Evolutionary conservation across 2,113 vertebrate species (phyloP).

Genomic region (Excalfactoria chinensis): DNA sequence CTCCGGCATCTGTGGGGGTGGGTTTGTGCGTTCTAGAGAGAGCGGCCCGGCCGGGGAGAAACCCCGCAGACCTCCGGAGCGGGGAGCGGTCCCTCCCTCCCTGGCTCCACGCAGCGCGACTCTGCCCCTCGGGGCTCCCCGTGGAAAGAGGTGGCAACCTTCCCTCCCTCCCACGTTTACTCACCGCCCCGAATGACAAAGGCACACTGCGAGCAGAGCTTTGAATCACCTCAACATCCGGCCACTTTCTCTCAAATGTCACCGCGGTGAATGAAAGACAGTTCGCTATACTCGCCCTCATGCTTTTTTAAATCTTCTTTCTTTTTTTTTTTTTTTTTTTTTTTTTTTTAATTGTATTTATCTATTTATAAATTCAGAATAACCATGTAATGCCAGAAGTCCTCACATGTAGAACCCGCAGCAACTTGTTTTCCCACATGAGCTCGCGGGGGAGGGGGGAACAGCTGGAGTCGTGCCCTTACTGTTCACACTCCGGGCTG

Average conservation of each 20-base stretch:
- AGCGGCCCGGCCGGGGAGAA: neutral
- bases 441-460: neutral
- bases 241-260: neutral
- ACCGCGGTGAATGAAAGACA: neutral
- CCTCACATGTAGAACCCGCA: neutral
- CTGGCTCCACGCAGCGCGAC: neutral
- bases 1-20: neutral
- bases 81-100: neutral
- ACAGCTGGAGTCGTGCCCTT: neutral
- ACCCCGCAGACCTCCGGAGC: neutral
- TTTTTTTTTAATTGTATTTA: neutral
- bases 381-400: neutral
- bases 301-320: neutral
- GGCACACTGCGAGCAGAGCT: neutral
- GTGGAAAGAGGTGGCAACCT: constrained; percentile 35
- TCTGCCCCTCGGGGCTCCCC: neutral
- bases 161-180: neutral
- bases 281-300: neutral
- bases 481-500: neutral
- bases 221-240: constrained; percentile 22
- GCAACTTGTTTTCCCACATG: constrained; percentile 26
- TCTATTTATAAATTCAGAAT: neutral
- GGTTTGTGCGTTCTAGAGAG: constrained; percentile 1
- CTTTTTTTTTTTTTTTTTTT: neutral
- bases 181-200: constrained; percentile 9